Evolutionary conservation across 2,888 invertebrate species (phyloP), one percentile per base, ranked within the genome.

Genomic region (Melipona bicolor): DNA sequence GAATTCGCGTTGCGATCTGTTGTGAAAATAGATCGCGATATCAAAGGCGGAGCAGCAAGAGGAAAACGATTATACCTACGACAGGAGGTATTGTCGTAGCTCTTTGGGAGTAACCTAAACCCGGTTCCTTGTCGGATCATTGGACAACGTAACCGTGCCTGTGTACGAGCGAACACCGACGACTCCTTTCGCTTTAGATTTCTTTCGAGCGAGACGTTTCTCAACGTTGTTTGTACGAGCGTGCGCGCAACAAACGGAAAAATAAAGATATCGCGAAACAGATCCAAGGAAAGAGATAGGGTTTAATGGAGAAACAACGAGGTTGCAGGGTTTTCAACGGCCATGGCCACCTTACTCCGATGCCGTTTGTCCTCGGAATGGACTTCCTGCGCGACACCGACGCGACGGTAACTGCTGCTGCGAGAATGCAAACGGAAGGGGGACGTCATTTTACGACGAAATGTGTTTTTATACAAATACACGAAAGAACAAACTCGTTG

Each of bases 101-200:
- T 78, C 59, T 24, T 65, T 65, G 36, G 67, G 59, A 11, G 69
- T 13, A 79, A 61, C 49, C 69, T 43, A 43, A 69, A 59, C 32
- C 50, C 36, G 27, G 27, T 19, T 54, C 21, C 50, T 65, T 74
- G 36, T 52, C 67, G 59, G 59, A 77, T 68, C 69, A 64, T 69
- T 17, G 56, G 32, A 19, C n/a, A 3, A 1, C 49, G 54, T 82
- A 74, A 65, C 70, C 36, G 50, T 70, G 24, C 17, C 52, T 21
- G 61, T 52, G 52, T 65, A 77, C 61, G 68, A 17, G 49, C 27
- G 70, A 65, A 77, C 43, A 43, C 36, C 36, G 81, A 74, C 77
- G 74, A 77, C 74, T 56, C 49, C 50, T 49, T 27, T 64, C 68
- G 43, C 49, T 49, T 77, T 64, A 32, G 27, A n/a, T 24, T 43